Conservation (phyloP, 2,888 invertebrate species). For the Papilio elwesi region DNA sequence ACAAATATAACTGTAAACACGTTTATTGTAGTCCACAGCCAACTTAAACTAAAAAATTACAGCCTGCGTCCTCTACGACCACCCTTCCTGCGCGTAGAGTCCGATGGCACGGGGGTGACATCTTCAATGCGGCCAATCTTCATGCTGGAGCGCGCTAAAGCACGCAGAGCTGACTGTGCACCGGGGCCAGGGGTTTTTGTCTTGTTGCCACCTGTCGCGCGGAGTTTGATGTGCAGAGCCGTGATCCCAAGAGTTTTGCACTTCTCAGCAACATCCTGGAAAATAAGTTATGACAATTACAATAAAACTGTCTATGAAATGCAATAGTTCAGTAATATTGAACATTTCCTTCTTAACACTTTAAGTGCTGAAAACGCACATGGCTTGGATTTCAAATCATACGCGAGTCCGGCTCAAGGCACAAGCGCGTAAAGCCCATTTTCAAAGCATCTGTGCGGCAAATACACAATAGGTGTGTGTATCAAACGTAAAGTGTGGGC, state of each 20-base stretch:
- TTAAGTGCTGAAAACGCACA: too few species aligned
- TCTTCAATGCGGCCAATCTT: conserved; percentile 99
- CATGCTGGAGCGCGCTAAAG: conserved; percentile 99
- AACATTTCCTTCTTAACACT: too few species aligned
- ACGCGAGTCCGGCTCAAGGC: too few species aligned
- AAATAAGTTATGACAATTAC: conserved; percentile 34
- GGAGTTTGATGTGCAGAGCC: conserved; percentile 98
- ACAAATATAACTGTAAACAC: conserved; percentile 64
- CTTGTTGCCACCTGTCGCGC: conserved; percentile 99
- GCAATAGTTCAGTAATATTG: too few species aligned
- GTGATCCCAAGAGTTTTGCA: conserved; percentile 99
- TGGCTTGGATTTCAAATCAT: too few species aligned
- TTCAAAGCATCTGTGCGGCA: too few species aligned
- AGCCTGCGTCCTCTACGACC: conserved; percentile 99
- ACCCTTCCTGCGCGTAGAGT: conserved; percentile 99
- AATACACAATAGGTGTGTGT: too few species aligned
- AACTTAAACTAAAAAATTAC: conserved; percentile 87
- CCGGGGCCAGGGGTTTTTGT: conserved; percentile 99
- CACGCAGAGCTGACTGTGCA: conserved; percentile 98
- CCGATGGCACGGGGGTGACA: conserved; percentile 99
- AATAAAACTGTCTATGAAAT: too few species aligned
- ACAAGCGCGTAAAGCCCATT: too few species aligned
- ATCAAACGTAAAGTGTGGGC: too few species aligned
- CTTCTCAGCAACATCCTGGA: conserved; percentile 98
- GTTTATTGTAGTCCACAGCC: conserved; percentile 77